phyloP scores from a whole-genome alignment of 2,888 invertebrate genomes.

The Drosophila borealis region DNA sequence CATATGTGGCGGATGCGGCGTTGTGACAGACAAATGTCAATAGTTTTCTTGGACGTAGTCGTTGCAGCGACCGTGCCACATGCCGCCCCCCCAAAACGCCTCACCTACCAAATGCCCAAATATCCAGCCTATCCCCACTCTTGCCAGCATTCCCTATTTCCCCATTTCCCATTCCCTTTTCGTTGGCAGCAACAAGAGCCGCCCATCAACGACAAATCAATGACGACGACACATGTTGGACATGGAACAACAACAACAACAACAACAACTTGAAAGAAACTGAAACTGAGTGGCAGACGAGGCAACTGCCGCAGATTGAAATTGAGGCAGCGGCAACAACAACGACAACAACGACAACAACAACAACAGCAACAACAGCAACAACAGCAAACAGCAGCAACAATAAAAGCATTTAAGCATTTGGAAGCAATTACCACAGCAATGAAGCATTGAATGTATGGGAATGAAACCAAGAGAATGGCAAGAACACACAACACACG shows the following conservation, averaged over 20 bases:
- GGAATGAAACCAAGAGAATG: slow-evolving; percentile 30
- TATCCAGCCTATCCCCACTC: no score
- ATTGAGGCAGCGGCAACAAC: slow-evolving; percentile 22
- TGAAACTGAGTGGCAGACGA: slow-evolving; percentile 54
- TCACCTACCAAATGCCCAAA: no score
- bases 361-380: slow-evolving; percentile 7
- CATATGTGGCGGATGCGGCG: slow-evolving; percentile 40
- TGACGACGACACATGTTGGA: slow-evolving; percentile 81
- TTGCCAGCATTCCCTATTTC: background rate
- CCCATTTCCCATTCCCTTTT: background rate
- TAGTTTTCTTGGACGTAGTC: slow-evolving; percentile 50
- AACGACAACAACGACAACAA: slow-evolving; percentile 31
- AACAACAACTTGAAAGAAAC: slow-evolving; percentile 54
- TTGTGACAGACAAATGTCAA: slow-evolving; percentile 79
- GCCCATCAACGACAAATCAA: slow-evolving; percentile 79
- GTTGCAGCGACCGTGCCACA: slow-evolving; percentile 1
- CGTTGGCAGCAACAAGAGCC: slow-evolving; percentile 49
- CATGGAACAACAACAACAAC: slow-evolving; percentile 58
- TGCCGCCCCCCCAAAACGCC: slow-evolving; percentile 8
- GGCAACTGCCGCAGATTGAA: slow-evolving; percentile 37
- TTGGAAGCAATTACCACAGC: slow-evolving; percentile 82
- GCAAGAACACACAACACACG: slow-evolving; percentile 5
- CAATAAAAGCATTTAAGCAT: slow-evolving; percentile 78
- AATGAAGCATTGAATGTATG: slow-evolving; percentile 78
- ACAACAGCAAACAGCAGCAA: slow-evolving; percentile 24